phyloP scores from a whole-genome alignment of 2,797 vertebrate genomes.

The Bradypodion ventrale region DNA sequence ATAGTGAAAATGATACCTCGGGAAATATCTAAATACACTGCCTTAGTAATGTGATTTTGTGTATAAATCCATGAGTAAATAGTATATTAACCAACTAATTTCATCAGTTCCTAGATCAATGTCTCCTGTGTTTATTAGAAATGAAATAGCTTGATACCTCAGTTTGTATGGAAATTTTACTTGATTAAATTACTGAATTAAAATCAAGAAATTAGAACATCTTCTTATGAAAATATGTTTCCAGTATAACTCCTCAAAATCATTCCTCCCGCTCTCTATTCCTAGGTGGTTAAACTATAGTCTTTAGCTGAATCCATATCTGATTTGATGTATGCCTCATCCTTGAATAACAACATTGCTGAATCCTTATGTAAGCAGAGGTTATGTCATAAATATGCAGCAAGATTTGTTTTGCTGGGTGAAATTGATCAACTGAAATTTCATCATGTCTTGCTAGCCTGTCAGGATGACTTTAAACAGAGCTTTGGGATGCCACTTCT shows the following conservation, averaged over 20 bases:
- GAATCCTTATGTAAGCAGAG: background rate
- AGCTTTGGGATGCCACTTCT: background rate
- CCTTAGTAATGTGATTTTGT: background rate
- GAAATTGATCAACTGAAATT: background rate
- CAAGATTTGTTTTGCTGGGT: background rate
- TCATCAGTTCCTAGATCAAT: background rate
- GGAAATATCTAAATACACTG: constrained; percentile 1
- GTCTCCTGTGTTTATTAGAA: background rate
- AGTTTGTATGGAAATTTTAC: background rate
- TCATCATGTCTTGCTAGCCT: background rate
- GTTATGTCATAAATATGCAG: background rate
- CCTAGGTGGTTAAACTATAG: background rate
- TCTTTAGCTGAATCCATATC: background rate
- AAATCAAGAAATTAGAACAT: constrained; percentile 8
- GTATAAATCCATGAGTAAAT: background rate
- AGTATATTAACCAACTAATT: background rate
- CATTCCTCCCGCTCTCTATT: background rate
- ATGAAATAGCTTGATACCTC: background rate
- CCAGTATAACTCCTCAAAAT: background rate
- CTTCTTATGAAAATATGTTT: background rate
- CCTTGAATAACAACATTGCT: background rate
- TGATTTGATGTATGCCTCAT: background rate
- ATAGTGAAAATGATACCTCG: background rate
- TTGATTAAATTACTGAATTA: background rate
- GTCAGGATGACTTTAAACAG: background rate